A percentile compares a stretch with the other conserved stretches of the same genome.
Conservation (phyloP, 2,113 vertebrate species). For the Phalacrocorax carbo region DNA sequence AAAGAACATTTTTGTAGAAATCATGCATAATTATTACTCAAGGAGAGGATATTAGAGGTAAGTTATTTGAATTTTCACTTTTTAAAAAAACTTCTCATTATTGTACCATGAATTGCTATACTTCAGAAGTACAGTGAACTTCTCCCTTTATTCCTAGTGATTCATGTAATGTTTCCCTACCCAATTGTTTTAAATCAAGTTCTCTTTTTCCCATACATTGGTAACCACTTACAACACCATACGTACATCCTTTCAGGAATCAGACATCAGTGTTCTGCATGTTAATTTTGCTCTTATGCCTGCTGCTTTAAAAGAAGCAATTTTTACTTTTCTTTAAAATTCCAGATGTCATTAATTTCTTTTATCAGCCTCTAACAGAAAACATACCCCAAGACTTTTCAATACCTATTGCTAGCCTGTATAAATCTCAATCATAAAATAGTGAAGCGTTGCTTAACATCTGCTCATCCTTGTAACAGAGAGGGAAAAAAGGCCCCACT, state of each 20-base stretch:
- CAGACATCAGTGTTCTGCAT: neutral
- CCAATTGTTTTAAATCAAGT: neutral
- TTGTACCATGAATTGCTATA: neutral
- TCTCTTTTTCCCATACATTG: neutral
- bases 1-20: conserved; percentile 2
- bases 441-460: neutral
- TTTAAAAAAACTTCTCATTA: neutral
- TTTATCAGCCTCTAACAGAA: conserved; percentile 27
- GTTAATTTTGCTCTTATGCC: neutral
- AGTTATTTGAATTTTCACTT: conserved; percentile 2
- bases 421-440: conserved; percentile 23
- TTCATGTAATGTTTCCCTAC: neutral
- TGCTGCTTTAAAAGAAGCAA: neutral
- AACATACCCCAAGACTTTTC: conserved; percentile 6
- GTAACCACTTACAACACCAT: neutral
- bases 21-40: neutral
- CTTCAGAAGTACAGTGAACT: neutral
- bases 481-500: neutral
- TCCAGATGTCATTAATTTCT: conserved; percentile 3
- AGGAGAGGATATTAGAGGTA: neutral
- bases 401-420: neutral
- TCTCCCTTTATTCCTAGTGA: neutral
- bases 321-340: neutral
- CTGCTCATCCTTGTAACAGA: conserved; percentile 21
- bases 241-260: neutral